Evolutionary conservation across 2,888 invertebrate genomes (phyloP).

Genomic region (Epinotia ramella): DNA sequence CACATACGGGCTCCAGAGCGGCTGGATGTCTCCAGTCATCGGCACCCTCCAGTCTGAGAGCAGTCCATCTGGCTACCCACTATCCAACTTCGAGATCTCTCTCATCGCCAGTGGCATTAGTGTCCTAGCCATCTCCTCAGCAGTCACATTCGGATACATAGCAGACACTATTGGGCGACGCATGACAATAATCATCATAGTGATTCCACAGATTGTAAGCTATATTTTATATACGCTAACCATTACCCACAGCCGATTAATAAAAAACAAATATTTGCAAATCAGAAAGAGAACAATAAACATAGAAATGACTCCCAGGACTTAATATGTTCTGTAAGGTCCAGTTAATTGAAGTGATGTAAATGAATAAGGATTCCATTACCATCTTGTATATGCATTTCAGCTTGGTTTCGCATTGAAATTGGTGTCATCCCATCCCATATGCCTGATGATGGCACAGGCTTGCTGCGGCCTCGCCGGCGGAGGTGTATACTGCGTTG

Average conservation of each 20-base stretch:
- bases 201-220: slow-evolving; percentile 46
- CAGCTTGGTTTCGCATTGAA: slow-evolving; percentile 48
- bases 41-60: slow-evolving; percentile 32
- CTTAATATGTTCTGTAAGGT: no score
- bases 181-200: slow-evolving; percentile 26
- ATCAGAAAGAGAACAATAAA: no score
- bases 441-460: slow-evolving; percentile 42
- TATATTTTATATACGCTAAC: neutral
- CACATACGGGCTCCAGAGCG: slow-evolving; percentile 44
- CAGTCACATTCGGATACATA: slow-evolving; percentile 32
- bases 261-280: no score
- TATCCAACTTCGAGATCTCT: slow-evolving; percentile 40
- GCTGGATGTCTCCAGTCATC: slow-evolving; percentile 44
- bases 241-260: no score
- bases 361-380: neutral
- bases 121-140: slow-evolving; percentile 26
- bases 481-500: slow-evolving; percentile 45
- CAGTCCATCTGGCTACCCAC: slow-evolving; percentile 44
- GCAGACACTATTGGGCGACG: slow-evolving; percentile 44
- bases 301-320: no score
- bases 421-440: slow-evolving; percentile 46
- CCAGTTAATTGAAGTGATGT: no score
- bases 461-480: slow-evolving; percentile 43
- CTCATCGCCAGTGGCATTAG: slow-evolving; percentile 45
- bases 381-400: slow-evolving; percentile 10